Percentiles rank a stretch among this genome's conserved stretches.
Conservation (phyloP, 2,113 vertebrate species). For the Gopherus evgoodei region DNA sequence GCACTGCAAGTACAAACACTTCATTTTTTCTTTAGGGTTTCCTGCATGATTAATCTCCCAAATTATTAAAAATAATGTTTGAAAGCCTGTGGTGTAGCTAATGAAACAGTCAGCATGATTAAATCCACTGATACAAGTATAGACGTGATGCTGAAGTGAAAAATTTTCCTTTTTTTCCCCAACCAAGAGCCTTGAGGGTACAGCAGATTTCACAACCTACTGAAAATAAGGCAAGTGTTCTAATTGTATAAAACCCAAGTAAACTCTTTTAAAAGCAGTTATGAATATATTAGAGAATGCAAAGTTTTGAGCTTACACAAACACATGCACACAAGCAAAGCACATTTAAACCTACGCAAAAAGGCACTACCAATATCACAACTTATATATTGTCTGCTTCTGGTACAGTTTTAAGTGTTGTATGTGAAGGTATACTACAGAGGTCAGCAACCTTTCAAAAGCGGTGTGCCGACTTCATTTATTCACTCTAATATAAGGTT, state of each 20-base stretch:
- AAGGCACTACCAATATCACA: not conserved
- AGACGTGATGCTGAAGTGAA: not conserved
- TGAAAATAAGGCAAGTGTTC: not conserved
- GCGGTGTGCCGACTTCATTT: too few species aligned
- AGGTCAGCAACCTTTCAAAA: too few species aligned
- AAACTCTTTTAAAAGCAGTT: not conserved
- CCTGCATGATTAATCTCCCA: not conserved
- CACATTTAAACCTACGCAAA: not conserved
- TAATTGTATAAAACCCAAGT: not conserved
- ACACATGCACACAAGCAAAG: not conserved
- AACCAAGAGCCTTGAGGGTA: not conserved
- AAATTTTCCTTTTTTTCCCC: not conserved
- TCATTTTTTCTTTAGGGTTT: not conserved
- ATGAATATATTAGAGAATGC: not conserved
- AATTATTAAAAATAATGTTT: not conserved
- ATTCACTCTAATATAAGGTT: too few species aligned
- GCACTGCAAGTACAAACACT: not conserved
- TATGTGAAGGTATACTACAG: not conserved
- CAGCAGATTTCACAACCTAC: not conserved
- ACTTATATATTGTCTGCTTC: not conserved
- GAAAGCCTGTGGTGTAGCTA: not conserved
- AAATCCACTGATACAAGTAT: rapidly evolving
- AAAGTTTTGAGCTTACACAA: not conserved
- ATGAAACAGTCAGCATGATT: not conserved
- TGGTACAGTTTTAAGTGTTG: not conserved